Base-by-base conservation (phyloP, 2,797 vertebrate genomes). In the Dendrocincla fuliginosa region DNA sequence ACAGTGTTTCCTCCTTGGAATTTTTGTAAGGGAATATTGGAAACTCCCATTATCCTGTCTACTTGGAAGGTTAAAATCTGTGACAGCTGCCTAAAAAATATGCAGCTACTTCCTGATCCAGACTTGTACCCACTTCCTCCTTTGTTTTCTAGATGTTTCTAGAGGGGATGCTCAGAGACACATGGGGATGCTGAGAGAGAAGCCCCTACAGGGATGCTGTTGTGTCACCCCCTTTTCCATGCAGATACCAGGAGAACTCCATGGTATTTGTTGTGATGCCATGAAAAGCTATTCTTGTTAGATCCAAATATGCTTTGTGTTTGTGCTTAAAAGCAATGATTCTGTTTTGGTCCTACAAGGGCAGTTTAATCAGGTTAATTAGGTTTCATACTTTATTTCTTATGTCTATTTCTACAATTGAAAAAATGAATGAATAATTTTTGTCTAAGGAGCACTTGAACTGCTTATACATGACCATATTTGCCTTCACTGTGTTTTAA, bases 91-190 rank as follows among this genome's bases (percentile, higher is more conserved):
- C 37, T 33, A 55, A 63, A 86, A 70, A 35, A 53, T 49, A 25
- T 4, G 6, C 8, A 27, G 4, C 19, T 33, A 12, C 14, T 73
- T 57, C 49, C 39, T 64, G 46, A 87, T 16, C 4, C 33, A 64
- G 23, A 16, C 20, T 35, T 44, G 25, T 52, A 59, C 0, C 7
- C 2, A 10, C 6, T 78, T 74, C 19, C 14, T 80, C 28, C 4
- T 56, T 61, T 49, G 6, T 27, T 87, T 53, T 19, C 33, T 32
- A 12, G 27, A 49, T 8, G 10, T 49, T 82, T 71, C 41, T 24
- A 1, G 1, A 23, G 8, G n/a, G 8, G 2, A 19, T 32, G n/a
- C 15, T 15, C 16, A 50, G 25, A 37, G 65, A 14, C 2, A 1
- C 13, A 44, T 33, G 76, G 28, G 28, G 41, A 28, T 22, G 5